These are phyloP conservation scores for Muscidifurax raptorellus DNA, from an alignment of 1,140 invertebrate genomes.

Conservation along the genomic window DNA sequence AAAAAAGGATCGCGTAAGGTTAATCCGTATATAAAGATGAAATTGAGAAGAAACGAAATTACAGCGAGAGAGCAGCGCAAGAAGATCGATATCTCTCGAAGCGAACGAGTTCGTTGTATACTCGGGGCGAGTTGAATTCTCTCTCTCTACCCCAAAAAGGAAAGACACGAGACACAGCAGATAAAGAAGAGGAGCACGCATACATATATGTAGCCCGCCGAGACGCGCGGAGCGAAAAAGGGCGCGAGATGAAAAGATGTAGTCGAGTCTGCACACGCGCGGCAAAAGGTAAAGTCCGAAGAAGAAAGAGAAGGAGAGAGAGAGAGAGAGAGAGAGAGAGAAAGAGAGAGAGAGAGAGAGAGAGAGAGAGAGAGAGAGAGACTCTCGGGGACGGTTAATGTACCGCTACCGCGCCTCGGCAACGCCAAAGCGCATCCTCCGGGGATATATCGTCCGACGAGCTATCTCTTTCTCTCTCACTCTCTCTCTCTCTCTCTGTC, in stretches of 20 bases:
- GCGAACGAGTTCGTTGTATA: constrained; percentile 26
- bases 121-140: constrained; percentile 9
- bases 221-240: constrained; percentile 3
- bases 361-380: constrained; percentile 11
- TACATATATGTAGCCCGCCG: background rate
- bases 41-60: background rate
- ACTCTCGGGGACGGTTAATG: constrained; percentile 59
- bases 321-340: background rate
- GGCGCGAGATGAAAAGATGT: constrained; percentile 41
- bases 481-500: background rate
- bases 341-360: background rate
- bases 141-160: background rate
- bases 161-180: background rate
- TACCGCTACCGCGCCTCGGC: constrained; percentile 57
- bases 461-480: background rate
- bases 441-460: background rate
- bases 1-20: no score
- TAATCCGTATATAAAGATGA: no score
- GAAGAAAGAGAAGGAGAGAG: background rate
- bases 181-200: background rate
- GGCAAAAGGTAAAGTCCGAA: constrained; percentile 5
- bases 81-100: constrained; percentile 32
- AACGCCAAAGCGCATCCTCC: constrained; percentile 42
- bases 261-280: constrained; percentile 9
- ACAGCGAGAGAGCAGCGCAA: background rate